These are phyloP conservation scores for Rhamnusium bicolor DNA, from an alignment of 2,888 invertebrate species.

Conservation along the genomic window DNA sequence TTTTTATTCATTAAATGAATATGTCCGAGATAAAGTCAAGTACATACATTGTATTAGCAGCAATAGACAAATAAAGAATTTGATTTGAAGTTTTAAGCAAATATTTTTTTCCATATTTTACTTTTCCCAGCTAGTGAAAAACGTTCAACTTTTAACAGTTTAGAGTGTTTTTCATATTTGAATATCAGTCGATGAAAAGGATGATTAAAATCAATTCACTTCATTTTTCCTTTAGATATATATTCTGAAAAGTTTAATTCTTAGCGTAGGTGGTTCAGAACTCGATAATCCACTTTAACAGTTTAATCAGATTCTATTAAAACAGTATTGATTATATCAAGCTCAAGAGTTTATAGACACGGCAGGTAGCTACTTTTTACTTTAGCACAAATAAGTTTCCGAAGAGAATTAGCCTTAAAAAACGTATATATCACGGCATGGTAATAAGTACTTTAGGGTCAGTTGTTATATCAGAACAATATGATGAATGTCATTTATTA, in stretches of 20 bases:
- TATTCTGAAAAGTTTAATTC: neutral
- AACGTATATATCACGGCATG: too few relatives aligned
- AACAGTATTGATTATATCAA: constrained; percentile 9
- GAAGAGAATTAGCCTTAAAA: neutral
- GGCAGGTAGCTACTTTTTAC: neutral
- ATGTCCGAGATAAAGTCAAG: too few relatives aligned
- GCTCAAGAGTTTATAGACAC: constrained; percentile 4
- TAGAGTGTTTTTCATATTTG: neutral
- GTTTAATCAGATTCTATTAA: constrained; percentile 3
- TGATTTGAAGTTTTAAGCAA: too few relatives aligned
- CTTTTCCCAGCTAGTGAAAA: neutral
- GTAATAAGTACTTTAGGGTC: too few relatives aligned
- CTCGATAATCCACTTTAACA: constrained; percentile 5
- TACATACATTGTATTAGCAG: too few relatives aligned
- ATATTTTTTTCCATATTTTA: neutral
- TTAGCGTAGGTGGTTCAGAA: neutral
- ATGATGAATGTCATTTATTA: too few relatives aligned
- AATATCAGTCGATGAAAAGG: neutral
- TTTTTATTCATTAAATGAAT: too few relatives aligned
- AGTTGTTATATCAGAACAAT: too few relatives aligned
- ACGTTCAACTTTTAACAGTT: neutral
- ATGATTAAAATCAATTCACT: neutral
- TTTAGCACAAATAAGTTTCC: neutral
- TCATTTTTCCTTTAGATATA: neutral
- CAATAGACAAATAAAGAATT: too few relatives aligned